phyloP scores from a whole-genome alignment of 2,888 invertebrate species.

The Ectemnius continuus region DNA sequence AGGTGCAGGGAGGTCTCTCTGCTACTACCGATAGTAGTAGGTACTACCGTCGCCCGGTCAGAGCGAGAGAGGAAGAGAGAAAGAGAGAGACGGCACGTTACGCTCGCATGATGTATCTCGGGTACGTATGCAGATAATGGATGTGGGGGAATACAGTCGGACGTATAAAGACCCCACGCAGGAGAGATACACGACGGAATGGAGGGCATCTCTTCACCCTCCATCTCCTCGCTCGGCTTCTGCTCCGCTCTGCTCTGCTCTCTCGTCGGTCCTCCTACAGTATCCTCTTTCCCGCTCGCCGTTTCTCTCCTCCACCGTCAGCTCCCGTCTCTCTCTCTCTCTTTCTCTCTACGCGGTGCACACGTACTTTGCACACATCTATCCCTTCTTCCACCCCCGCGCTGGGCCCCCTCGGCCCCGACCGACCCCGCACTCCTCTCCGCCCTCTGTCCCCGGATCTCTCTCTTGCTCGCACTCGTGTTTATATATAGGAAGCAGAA shows the following conservation, averaged over 20 bases:
- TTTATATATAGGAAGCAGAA: constrained; percentile 76
- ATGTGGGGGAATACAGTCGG: constrained; percentile 64
- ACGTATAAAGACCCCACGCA: constrained; percentile 65
- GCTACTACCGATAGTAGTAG: no score
- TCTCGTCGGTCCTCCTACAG: constrained; percentile 22
- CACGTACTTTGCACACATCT: background rate
- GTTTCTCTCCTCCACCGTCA: constrained; percentile 20
- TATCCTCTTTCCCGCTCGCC: constrained; percentile 19
- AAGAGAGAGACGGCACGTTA: constrained; percentile 40
- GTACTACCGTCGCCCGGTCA: no score
- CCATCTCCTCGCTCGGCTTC: constrained; percentile 40
- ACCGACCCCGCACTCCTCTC: constrained; percentile 1
- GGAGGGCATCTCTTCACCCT: constrained; percentile 60
- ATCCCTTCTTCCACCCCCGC: background rate
- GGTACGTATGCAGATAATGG: constrained; percentile 63
- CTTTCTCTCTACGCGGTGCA: background rate
- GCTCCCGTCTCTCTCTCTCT: constrained; percentile 12
- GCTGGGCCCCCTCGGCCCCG: no score
- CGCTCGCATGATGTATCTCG: constrained; percentile 57
- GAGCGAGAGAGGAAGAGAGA: constrained; percentile 14
- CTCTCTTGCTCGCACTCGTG: constrained; percentile 55
- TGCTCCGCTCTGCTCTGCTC: constrained; percentile 15
- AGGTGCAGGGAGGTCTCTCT: no score
- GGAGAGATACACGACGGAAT: constrained; percentile 56
- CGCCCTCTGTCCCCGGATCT: constrained; percentile 30